These are phyloP conservation scores for Dyspetes luteomarginatus DNA, from an alignment of 2,888 invertebrate genomes.

Conservation along the genomic window DNA sequence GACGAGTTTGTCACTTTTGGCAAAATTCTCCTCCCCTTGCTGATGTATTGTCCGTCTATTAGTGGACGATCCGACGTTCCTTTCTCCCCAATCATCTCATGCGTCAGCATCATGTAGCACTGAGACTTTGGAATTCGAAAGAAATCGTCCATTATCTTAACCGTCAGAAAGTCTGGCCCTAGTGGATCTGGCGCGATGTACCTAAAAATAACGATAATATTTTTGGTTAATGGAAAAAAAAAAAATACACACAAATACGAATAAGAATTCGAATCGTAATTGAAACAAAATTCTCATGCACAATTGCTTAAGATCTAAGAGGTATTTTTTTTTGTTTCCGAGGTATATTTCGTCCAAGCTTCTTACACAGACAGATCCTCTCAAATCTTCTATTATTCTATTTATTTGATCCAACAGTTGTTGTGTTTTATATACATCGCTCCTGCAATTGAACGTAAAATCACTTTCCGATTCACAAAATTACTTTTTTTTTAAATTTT, in stretches of 20 bases:
- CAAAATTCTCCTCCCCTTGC: neutral
- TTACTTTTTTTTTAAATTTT: constrained; percentile 28
- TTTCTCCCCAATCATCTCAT: constrained; percentile 16
- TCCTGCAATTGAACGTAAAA: neutral
- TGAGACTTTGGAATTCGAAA: constrained; percentile 58
- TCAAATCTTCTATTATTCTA: neutral
- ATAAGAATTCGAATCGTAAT: neutral
- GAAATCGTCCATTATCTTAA: constrained; percentile 46
- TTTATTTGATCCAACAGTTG: neutral
- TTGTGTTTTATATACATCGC: neutral
- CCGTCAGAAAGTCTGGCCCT: constrained; percentile 56
- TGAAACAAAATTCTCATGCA: neutral
- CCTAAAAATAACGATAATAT: constrained; percentile 61
- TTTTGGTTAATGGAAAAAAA: constrained; percentile 23
- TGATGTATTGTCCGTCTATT: neutral
- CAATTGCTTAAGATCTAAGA: neutral
- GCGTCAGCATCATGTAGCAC: constrained; percentile 53
- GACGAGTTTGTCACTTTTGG: neutral
- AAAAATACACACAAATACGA: neutral
- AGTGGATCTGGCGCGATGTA: constrained; percentile 61
- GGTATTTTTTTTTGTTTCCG: neutral
- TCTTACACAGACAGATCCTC: neutral
- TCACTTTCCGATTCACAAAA: neutral
- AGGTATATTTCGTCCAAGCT: neutral
- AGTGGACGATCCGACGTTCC: neutral